Evolutionary conservation across 2,113 vertebrate genomes (phyloP), one percentile per base, ranked within the genome.

Genomic region (Hydrochoerus hydrochaeris): DNA sequence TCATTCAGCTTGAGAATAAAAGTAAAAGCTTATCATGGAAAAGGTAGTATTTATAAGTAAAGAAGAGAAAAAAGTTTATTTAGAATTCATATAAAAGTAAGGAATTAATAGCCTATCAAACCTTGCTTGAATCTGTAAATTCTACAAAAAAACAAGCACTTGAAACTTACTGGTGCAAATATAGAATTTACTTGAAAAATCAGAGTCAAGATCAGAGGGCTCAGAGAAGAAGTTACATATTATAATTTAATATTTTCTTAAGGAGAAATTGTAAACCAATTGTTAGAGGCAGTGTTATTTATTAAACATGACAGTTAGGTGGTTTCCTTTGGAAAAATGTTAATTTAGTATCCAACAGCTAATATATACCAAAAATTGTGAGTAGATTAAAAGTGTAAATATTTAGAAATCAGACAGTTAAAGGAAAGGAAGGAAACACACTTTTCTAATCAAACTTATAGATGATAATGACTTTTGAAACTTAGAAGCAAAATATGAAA

Each of bases 71-170:
- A 60, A 81, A 57, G 49, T 7, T 49, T 67, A 62, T 85, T 71
- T 85, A 69, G 10, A 71, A 80, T 63, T 44, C 44, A 44, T 90
- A 84, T 67, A 65, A 77, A 93, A 95, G 85, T 85, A 78, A 93
- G n/a, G n/a, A 90, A 93, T 58, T 17, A 75, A 41, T 44, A 85
- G 62, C 14, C 80, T n/a, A 85, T 69, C 78, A 78, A 84, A 93
- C 11, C 10, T n/a, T 75, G 46, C 35, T 41, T 58, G 46, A 26
- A 85, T 49, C 13, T 24, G 10, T 20, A 82, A 54, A 63, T 94
- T 87, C 75, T 67, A 83, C 24, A 75, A 49, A 75, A 32, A 10
- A 28, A 35, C 5, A 63, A 41, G 57, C 24, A 75, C 57, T 87
- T 63, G 81, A 93, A 22, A 73, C 7, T 63, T 35, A 78, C 4